Evolutionary conservation across 2,888 invertebrate genomes (phyloP).

Genomic region (Mythimna loreyi): DNA sequence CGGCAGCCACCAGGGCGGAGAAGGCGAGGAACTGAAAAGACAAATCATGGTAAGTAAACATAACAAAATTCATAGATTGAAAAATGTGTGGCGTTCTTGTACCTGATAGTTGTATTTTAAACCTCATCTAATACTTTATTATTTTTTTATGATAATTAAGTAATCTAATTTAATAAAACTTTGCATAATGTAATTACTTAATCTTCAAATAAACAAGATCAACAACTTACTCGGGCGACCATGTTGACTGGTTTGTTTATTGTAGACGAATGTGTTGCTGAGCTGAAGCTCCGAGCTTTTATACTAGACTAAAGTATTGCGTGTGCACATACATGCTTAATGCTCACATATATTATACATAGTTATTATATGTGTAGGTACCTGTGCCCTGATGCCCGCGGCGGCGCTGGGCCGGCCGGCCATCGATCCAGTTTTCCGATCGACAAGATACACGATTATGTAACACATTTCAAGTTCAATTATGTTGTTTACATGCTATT

Average conservation of each 20-base stretch:
- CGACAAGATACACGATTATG: slow-evolving; percentile 51
- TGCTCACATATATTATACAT: slow-evolving; percentile 46
- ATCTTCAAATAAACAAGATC: slow-evolving; percentile 12
- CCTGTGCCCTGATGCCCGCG: slow-evolving; percentile 62
- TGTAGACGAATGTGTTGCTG: slow-evolving; percentile 76
- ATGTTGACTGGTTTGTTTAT: slow-evolving; percentile 80
- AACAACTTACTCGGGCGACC: slow-evolving; percentile 84
- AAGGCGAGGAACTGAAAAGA: slow-evolving; percentile 60
- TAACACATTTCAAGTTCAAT: slow-evolving; percentile 62
- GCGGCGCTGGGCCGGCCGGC: slow-evolving; percentile 29
- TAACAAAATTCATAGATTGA: background rate
- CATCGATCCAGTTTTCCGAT: slow-evolving; percentile 6
- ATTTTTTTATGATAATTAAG: no score
- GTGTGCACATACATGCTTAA: slow-evolving; percentile 54
- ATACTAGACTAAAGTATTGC: slow-evolving; percentile 70
- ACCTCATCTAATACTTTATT: no score
- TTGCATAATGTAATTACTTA: slow-evolving; percentile 7
- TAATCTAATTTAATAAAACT: slow-evolving; percentile 13
- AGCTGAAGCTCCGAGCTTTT: slow-evolving; percentile 73
- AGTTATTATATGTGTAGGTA: slow-evolving; percentile 49
- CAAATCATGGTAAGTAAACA: slow-evolving; percentile 12
- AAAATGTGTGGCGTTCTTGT: no score
- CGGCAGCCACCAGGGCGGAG: slow-evolving; percentile 72
- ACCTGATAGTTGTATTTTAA: no score
- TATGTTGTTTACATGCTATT: slow-evolving; percentile 48